Evolutionary conservation across 2,797 vertebrate species (phyloP).

Genomic region (Tympanoctomys barrerae): DNA sequence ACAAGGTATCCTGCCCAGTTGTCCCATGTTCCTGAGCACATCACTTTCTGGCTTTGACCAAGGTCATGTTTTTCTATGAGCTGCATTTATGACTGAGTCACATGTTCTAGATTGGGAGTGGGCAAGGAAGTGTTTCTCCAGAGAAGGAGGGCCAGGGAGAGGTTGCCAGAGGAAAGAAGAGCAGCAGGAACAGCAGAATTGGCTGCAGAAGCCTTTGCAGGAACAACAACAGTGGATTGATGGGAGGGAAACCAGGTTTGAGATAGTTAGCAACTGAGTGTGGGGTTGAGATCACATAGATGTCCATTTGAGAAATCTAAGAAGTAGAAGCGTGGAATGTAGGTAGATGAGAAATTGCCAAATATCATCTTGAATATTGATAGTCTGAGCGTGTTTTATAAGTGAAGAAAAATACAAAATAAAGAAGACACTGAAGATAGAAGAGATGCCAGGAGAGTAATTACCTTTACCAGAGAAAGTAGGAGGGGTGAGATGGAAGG

Average conservation of each 20-base stretch:
- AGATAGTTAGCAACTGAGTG: background rate
- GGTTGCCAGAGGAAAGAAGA: background rate
- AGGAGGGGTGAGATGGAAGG: background rate
- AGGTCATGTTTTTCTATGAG: background rate
- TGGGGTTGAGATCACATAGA: background rate
- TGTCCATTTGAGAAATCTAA: background rate
- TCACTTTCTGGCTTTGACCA: background rate
- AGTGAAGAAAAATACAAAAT: background rate
- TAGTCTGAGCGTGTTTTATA: background rate
- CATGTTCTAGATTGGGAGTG: background rate
- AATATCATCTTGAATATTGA: background rate
- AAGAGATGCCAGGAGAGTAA: background rate
- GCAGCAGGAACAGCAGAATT: background rate
- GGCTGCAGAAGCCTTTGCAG: background rate
- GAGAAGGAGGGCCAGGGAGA: background rate
- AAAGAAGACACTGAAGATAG: background rate
- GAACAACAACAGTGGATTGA: background rate
- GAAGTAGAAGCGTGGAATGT: background rate
- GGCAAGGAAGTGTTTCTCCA: background rate
- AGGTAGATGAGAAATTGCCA: slow-evolving; percentile 4
- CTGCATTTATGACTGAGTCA: background rate
- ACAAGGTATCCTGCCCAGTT: background rate
- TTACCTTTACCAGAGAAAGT: background rate
- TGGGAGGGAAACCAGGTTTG: background rate
- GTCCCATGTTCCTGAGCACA: background rate